phyloP scores from a whole-genome alignment of 2,888 invertebrate species.

The Synergus gifuensis region DNA sequence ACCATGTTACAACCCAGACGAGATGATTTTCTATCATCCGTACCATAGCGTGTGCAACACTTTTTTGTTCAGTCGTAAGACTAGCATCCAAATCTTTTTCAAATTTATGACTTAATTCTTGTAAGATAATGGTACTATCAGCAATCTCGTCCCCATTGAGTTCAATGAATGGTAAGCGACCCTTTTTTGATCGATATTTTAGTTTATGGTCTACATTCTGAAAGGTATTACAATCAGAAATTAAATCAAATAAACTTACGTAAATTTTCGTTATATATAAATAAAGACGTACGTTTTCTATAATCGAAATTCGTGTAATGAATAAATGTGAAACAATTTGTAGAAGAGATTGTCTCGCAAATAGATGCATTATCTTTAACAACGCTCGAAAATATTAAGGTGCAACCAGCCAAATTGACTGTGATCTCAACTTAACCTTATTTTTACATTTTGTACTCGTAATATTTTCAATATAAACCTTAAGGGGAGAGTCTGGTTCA shows the following conservation, averaged over 20 bases:
- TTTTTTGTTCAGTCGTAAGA: conserved; percentile 91
- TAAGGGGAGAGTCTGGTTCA: too few relatives aligned
- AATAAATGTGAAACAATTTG: neutral
- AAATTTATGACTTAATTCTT: conserved; percentile 90
- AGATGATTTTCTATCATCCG: conserved; percentile 97
- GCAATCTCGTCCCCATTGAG: conserved; percentile 96
- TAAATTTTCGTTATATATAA: too few relatives aligned
- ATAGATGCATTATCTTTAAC: neutral
- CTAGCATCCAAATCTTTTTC: conserved; percentile 91
- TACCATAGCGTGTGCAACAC: conserved; percentile 93
- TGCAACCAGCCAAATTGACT: too few relatives aligned
- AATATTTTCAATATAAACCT: too few relatives aligned
- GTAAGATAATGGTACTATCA: conserved; percentile 94
- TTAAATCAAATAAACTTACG: neutral
- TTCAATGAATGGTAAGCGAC: conserved; percentile 96
- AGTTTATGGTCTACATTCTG: conserved; percentile 97
- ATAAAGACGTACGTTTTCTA: too few relatives aligned
- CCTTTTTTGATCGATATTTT: conserved; percentile 96
- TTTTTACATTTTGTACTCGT: too few relatives aligned
- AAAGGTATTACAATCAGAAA: conserved; percentile 66
- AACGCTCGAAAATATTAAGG: neutral
- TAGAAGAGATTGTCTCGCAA: neutral
- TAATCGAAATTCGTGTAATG: too few relatives aligned
- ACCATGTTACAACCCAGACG: conserved; percentile 93
- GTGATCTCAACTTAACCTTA: too few relatives aligned